These are phyloP conservation scores for Lamellibrachia luymesi DNA, from an alignment of 1,140 invertebrate species.

Conservation along the genomic window DNA sequence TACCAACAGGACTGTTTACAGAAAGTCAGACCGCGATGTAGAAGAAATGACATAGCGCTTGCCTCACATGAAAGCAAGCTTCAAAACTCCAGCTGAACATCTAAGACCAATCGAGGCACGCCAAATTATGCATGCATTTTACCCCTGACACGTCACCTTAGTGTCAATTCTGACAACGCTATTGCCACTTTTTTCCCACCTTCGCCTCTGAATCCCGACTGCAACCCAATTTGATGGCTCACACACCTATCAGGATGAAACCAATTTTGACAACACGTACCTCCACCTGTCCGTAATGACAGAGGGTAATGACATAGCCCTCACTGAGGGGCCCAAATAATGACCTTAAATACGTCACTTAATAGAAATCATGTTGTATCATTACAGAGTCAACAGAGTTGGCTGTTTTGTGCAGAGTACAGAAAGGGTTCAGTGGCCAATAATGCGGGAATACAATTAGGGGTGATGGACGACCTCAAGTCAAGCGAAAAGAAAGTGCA, in stretches of 20 bases:
- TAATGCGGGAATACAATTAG: background rate
- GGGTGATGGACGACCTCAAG: background rate
- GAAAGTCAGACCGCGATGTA: background rate
- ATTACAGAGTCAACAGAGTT: background rate
- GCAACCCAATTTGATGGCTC: background rate
- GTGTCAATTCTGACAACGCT: background rate
- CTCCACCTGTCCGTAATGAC: background rate
- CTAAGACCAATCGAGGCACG: background rate
- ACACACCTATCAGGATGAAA: background rate
- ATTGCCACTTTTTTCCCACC: background rate
- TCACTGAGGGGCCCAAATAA: background rate
- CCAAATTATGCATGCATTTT: background rate
- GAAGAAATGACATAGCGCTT: background rate
- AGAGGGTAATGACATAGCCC: background rate
- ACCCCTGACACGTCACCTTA: background rate
- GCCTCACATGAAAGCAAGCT: background rate
- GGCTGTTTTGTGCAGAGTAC: background rate
- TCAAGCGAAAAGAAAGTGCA: background rate
- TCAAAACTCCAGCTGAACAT: background rate
- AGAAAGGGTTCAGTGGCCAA: background rate
- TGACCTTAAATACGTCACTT: background rate
- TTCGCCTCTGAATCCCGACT: background rate
- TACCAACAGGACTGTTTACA: background rate
- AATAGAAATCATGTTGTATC: constrained; percentile 2
- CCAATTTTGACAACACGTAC: background rate